Percentiles rank a stretch among this genome's conserved stretches.
phyloP scores from a whole-genome alignment of 2,888 invertebrate genomes.

The Nomada flava region DNA sequence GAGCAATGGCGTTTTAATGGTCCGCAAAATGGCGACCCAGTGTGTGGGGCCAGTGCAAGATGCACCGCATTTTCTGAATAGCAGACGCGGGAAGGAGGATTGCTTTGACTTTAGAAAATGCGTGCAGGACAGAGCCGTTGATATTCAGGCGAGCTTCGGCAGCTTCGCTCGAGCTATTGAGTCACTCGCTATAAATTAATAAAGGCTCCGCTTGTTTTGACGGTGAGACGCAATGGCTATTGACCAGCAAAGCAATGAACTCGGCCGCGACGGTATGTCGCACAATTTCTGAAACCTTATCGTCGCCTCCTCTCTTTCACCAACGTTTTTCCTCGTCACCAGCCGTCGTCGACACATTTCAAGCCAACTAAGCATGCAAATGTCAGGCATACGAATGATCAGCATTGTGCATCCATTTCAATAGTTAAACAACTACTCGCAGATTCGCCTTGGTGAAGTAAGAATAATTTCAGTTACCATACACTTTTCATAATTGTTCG shows the following conservation, averaged over 20 bases:
- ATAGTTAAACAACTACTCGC: not conserved
- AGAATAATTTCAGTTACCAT: too few relatives aligned
- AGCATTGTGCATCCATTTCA: not conserved
- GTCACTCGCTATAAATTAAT: constrained; percentile 68
- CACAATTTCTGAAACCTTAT: constrained; percentile 53
- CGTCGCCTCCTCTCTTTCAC: not conserved
- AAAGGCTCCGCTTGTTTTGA: constrained; percentile 69
- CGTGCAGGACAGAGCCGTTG: not conserved
- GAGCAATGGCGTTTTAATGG: not conserved
- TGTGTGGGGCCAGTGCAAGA: not conserved
- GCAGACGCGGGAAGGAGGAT: too few relatives aligned
- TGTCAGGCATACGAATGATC: not conserved
- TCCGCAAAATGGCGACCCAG: not conserved
- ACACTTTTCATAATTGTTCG: too few relatives aligned
- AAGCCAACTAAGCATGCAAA: constrained; percentile 11
- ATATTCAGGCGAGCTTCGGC: constrained; percentile 43
- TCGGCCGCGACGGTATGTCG: constrained; percentile 46
- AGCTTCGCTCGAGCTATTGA: constrained; percentile 62
- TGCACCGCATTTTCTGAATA: not conserved
- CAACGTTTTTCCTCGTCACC: not conserved
- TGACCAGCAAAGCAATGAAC: constrained; percentile 69
- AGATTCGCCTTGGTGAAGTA: too few relatives aligned
- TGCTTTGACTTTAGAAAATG: not conserved
- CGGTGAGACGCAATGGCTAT: constrained; percentile 71
- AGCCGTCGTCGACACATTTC: constrained; percentile 16